Base-by-base conservation (phyloP, 2,113 vertebrate genomes). In the Scophthalmus maximus region DNA sequence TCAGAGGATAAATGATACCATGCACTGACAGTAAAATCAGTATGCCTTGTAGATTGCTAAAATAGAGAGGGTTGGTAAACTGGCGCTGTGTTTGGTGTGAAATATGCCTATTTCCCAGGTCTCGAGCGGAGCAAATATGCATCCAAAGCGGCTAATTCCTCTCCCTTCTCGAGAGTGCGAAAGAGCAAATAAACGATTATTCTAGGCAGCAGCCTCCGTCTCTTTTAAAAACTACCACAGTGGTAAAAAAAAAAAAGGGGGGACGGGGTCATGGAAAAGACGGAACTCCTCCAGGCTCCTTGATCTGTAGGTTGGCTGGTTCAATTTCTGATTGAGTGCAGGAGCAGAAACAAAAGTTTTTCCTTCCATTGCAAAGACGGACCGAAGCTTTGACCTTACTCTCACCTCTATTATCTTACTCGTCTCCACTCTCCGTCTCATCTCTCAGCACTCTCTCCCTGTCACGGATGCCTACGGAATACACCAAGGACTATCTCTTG, bases 341-440 rank as follows among this genome's bases (percentile, higher is more conserved):
- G 63, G 68, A 80, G 71, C 76, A 74, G 91, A 91, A 88, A 86
- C 83, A 84, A 79, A 79, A 86, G 85, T 69, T 86, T 80, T 86
- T 73, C 86, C 86, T 86, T 79, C 81, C 78, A 69, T 65, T 30
- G 72, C 83, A 29, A 52, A 81, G 71, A 75, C n/a, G 8, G 79
- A 79, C 72, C 82, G 38, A 74, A 79, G 86, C 84, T 77, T 29
- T 86, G 88, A 89, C 91, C 91, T 85, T 61, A 50, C 75, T 42
- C 82, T 90, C 86, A 90, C 90, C 90, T 92, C 91, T 76, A 90
- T 90, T 89, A 88, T 89, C 88, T 87, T 73, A n/a, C 76, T 72
- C 26, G 73, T 83, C 82, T 79, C 36, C 68, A n/a, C 75, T 80
- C 82, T 64, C 69, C 68, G 56, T 78, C 87, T 89, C 86, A 87